phyloP scores from a whole-genome alignment of 2,888 invertebrate genomes.

The Lingula anatina region DNA sequence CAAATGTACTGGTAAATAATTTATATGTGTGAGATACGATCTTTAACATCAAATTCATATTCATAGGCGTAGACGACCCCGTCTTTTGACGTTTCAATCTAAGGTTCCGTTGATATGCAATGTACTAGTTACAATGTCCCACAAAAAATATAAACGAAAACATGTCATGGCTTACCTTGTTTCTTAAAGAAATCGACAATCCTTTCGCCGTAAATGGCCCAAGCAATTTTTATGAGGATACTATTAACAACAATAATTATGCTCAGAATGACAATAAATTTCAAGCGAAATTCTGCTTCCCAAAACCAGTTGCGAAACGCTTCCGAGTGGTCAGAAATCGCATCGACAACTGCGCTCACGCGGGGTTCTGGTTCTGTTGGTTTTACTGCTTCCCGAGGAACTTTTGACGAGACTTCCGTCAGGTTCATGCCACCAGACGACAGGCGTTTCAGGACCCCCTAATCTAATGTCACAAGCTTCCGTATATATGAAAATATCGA shows the following conservation, averaged over 20 bases:
- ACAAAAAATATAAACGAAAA: not conserved
- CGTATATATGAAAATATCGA: too few relatives aligned
- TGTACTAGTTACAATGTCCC: too few relatives aligned
- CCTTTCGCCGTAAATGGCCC: conserved; percentile 70
- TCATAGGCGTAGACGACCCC: too few relatives aligned
- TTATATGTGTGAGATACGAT: too few relatives aligned
- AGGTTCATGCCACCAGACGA: too few relatives aligned
- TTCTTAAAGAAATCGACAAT: conserved; percentile 70
- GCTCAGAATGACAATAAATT: conserved; percentile 20
- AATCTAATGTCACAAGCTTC: too few relatives aligned
- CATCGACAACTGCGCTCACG: not conserved
- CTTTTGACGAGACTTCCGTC: too few relatives aligned
- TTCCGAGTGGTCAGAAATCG: not conserved
- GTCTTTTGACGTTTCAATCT: too few relatives aligned
- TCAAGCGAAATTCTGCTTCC: conserved; percentile 20
- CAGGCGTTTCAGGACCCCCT: too few relatives aligned
- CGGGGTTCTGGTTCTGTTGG: not conserved
- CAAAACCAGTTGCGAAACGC: not conserved
- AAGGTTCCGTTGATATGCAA: too few relatives aligned
- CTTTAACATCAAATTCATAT: too few relatives aligned
- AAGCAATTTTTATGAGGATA: conserved; percentile 63
- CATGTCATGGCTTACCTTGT: conserved; percentile 15
- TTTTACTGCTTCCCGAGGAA: not conserved
- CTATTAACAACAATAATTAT: conserved; percentile 24
- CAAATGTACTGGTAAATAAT: too few relatives aligned